Evolutionary conservation across 2,888 invertebrate species (phyloP).

Genomic region (Dorcus hopei): DNA sequence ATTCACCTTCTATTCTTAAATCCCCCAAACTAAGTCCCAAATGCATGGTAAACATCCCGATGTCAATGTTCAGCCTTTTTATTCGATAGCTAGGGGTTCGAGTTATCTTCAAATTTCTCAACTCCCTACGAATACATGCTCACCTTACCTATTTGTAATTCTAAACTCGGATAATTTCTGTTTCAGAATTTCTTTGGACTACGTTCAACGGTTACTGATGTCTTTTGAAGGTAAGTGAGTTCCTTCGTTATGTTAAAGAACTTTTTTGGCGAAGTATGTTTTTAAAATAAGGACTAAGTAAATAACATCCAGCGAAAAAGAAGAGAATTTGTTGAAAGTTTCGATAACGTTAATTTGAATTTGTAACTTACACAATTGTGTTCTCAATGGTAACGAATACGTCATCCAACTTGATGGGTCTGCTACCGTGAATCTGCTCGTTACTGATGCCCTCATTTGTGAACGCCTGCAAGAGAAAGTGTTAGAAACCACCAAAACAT

Average conservation of each 20-base stretch:
- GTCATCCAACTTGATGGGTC: conserved; percentile 52
- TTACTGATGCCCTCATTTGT: conserved; percentile 58
- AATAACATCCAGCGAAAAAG: no score
- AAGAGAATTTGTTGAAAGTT: no score
- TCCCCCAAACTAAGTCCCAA: conserved; percentile 40
- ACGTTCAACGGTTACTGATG: no score
- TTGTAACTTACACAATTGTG: conserved; percentile 56
- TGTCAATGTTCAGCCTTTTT: conserved; percentile 37
- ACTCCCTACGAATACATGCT: conserved; percentile 32
- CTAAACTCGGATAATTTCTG: neutral
- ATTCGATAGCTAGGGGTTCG: conserved; percentile 45
- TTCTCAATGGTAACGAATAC: conserved; percentile 56
- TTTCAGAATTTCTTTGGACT: conserved; percentile 2
- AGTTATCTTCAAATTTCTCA: conserved; percentile 39
- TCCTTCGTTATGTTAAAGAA: neutral
- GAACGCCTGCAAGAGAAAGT: conserved; percentile 52
- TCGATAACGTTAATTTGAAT: no score
- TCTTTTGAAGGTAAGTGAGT: no score
- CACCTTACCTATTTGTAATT: neutral
- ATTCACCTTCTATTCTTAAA: conserved; percentile 40
- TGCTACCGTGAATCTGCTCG: conserved; percentile 50
- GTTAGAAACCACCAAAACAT: no score
- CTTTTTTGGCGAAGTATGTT: neutral
- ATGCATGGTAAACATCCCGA: conserved; percentile 38
- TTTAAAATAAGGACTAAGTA: no score